Evolutionary conservation across 2,113 vertebrate genomes (phyloP), one percentile per base, ranked within the genome.

Genomic region (Tragulus kanchil): DNA sequence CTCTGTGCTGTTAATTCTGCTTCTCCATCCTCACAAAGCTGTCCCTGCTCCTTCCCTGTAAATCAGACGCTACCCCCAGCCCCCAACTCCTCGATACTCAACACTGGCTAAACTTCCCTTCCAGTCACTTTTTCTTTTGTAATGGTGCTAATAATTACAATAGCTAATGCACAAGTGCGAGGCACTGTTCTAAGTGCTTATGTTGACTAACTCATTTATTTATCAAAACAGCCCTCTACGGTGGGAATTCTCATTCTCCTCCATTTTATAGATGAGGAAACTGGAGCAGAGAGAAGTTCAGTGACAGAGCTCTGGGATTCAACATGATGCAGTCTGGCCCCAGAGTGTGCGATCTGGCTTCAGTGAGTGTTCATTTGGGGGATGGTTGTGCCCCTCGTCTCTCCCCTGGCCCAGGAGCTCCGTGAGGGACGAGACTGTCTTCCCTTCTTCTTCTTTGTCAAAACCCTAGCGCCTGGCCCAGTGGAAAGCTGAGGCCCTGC

Each of bases 111-210:
- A n/a, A 21, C 28, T 61, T 65, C 31, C 91, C 45, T 67, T 95
- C 83, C 42, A 52, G 58, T 71, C 84, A 50, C 15, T n/a, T 42
- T 65, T 52, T 16, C 87, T 79, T 95, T 61, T 85, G 67, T 58
- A 62, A 45, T 36, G 50, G 78, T 21, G 45, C 16, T 62, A 79
- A 58, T n/a, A 73, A 89, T 23, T 14, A 93, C 50, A 67, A 26
- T 25, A 19, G 45, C 21, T 84, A 58, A 77, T 42, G n/a, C 65
- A n/a, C 1, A 59, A 3, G 31, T 16, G n/a, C 50, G 65, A 90
- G 48, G 28, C 28, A 61, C 31, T 42, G 4, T 23, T 87, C 65
- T 62, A 59, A 42, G 54, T 54, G 54, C n/a, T 81, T 50, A 79
- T 12, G 21, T 1, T 77, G 6, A 90, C 4, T 9, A 82, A 81